phyloP scores from a whole-genome alignment of 2,888 invertebrate genomes.

The Himalopsyche kuldschensis region DNA sequence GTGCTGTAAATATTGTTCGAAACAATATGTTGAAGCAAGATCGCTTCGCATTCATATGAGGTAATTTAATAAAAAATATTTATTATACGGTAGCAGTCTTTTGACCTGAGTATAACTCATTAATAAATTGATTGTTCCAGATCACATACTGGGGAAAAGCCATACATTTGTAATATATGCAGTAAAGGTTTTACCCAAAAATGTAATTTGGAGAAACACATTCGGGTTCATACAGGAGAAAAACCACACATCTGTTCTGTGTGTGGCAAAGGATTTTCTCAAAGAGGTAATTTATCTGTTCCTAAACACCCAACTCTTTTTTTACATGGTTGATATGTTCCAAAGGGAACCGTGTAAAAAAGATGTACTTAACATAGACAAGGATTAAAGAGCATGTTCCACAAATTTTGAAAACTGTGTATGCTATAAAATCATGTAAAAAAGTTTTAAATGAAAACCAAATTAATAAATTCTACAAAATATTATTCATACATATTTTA shows the following conservation, averaged over 20 bases:
- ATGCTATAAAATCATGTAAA: too few relatives aligned
- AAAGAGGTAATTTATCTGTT: slow-evolving; percentile 19
- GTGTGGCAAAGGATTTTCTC: slow-evolving; percentile 50
- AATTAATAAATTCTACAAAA: too few relatives aligned
- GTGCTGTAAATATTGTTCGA: slow-evolving; percentile 52
- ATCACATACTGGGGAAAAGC: slow-evolving; percentile 35
- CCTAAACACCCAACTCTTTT: too few relatives aligned
- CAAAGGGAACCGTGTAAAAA: too few relatives aligned
- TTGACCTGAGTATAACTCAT: neutral
- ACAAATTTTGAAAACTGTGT: too few relatives aligned
- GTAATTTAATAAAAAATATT: slow-evolving; percentile 7
- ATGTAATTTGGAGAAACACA: slow-evolving; percentile 52
- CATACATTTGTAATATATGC: slow-evolving; percentile 32
- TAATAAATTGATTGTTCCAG: slow-evolving; percentile 15
- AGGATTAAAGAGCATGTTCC: too few relatives aligned
- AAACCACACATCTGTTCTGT: slow-evolving; percentile 50
- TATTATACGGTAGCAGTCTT: neutral
- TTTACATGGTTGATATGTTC: neutral
- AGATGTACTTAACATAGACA: too few relatives aligned
- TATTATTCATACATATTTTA: too few relatives aligned
- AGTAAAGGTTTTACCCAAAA: slow-evolving; percentile 49
- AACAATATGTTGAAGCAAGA: slow-evolving; percentile 53
- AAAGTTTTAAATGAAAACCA: too few relatives aligned
- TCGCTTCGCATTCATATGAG: slow-evolving; percentile 39
- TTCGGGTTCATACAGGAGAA: slow-evolving; percentile 52